Evolutionary conservation across 2,797 vertebrate genomes (phyloP), one percentile per base, ranked within the genome.

Genomic region (Buphagus erythrorhynchus): DNA sequence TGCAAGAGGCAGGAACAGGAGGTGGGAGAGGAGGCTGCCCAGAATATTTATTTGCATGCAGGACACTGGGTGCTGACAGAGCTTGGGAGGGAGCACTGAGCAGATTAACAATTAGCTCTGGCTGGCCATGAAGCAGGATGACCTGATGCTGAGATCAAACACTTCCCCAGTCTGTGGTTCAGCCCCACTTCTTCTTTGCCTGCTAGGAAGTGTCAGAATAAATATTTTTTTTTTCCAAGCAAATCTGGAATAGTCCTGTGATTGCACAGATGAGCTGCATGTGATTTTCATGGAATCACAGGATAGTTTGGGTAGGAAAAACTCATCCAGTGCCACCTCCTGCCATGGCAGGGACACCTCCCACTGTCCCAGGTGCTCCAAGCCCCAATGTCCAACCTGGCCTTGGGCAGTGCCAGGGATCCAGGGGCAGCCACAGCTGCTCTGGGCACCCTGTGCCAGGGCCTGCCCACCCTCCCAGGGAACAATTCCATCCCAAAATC

Each of bases 391-490:
- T 5, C 55, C 72, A 74, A 0, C 55, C 55, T 38, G 55, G 33
- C 33, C 43, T 38, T 5, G 72, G 54, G 3, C 42, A 36, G 33
- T 58, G n/a, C 69, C 52, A 57, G 69, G 71, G 54, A 24, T 57
- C 9, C 42, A 57, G 48, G 21, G 67, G 9, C 48, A 69, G 36
- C 48, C 48, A 6, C 36, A 69, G 67, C 68, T 52, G 16, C 48
- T 69, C 48, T 52, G 67, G 48, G 48, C 29, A 69, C 36, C 40
- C 48, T 69, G 48, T 38, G 35, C 68, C 68, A 55, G 68, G 51
- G 8, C 13, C 48, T 45, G 2, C 6, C 8, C n/a, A 19, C 20
- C 42, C n/a, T 29, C 1, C 0, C 40, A 22, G n/a, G 25, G 19
- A 31, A 2, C 1, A 40, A 38, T 58, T 58, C 9, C 12, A 19